Evolutionary conservation across 2,888 invertebrate genomes (phyloP), one percentile per base, ranked within the genome.

Genomic region (Lepeophtheirus nordmannii): DNA sequence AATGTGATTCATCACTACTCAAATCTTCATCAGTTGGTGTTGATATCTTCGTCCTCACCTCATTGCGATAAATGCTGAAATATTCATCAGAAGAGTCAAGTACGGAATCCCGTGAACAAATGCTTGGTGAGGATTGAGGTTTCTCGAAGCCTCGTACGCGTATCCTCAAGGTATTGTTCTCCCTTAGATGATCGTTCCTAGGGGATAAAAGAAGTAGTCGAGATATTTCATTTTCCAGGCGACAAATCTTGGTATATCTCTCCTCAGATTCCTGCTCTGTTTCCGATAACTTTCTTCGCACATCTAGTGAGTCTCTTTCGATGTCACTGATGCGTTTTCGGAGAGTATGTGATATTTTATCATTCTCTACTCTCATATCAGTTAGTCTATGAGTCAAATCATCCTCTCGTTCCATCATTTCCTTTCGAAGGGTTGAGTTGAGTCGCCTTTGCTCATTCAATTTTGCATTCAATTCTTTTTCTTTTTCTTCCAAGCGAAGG

Each of bases 341-440:
- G 17, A 46, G 38, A 3, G n/a, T 37, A 22, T n/a, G 1, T 11
- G n/a, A 30, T 37, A 61, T 12, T 38, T 61, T 61, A 23, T 61
- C 23, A 38, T 61, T 61, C 38, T 61, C 61, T 17, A 5, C 23
- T 37, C 37, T 22, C 53, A 46, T 46, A 37, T 30, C n/a, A 5
- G 22, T 22, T 37, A 37, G 11, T n/a, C n/a, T 12, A 14, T 12
- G 38, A 22, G n/a, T 22, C n/a, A 61, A 37, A 37, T 23, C 37
- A 1, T 61, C 63, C 10, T 63, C 63, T 37, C 53, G 53, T 30
- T 63, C 63, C 14, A 46, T 46, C 20, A 63, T 20, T 20, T 63
- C 63, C n/a, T 56, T 22, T 23, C 53, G 41, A 12, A 63, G 37
- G 1, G 22, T 38, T 46, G 22, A 41, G 53, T 63, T 63, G 63